phyloP scores from a whole-genome alignment of 37 sponge, comb jelly and placozoan genomes.

The Diacarnus erythraeanus region DNA sequence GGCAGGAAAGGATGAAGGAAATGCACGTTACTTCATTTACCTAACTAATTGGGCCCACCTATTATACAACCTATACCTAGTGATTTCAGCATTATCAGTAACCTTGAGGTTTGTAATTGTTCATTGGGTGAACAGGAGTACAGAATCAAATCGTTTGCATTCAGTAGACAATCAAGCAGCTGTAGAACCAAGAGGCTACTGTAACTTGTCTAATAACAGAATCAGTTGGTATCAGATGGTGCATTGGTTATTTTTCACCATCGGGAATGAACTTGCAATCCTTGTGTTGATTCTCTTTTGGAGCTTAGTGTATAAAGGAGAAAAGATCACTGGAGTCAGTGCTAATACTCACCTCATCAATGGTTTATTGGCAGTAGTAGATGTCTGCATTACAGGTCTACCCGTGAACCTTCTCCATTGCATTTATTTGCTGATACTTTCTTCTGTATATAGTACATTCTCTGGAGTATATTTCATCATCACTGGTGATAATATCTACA shows the following conservation, averaged over 20 bases:
- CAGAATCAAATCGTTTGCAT: background rate
- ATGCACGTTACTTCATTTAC: conserved; percentile 59
- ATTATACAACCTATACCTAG: conserved; percentile 24
- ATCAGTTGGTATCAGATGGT: conserved; percentile 70
- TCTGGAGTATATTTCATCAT: conserved; percentile 58
- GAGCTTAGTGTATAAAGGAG: conserved; percentile 32
- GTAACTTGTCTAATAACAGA: background rate
- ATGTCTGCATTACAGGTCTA: conserved; percentile 42
- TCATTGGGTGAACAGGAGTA: background rate
- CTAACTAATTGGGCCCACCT: conserved; percentile 75
- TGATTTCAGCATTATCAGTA: conserved; percentile 37
- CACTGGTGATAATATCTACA: conserved; percentile 45
- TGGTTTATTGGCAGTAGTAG: conserved; percentile 49
- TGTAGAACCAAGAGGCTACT: conserved; percentile 12
- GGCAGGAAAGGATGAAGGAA: conserved; percentile 18
- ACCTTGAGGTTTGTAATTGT: conserved; percentile 27
- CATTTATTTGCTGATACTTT: conserved; percentile 14
- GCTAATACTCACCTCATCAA: conserved; percentile 54
- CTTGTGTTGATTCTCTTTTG: conserved; percentile 54
- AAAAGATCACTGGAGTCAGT: conserved; percentile 23
- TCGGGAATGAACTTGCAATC: conserved; percentile 23
- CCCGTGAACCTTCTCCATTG: conserved; percentile 49
- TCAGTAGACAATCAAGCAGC: too few relatives aligned
- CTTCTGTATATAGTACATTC: conserved; percentile 43
- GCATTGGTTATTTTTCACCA: conserved; percentile 49